These are phyloP conservation scores for Pseudoips prasinana DNA, from an alignment of 2,888 invertebrate species.

Conservation along the genomic window DNA sequence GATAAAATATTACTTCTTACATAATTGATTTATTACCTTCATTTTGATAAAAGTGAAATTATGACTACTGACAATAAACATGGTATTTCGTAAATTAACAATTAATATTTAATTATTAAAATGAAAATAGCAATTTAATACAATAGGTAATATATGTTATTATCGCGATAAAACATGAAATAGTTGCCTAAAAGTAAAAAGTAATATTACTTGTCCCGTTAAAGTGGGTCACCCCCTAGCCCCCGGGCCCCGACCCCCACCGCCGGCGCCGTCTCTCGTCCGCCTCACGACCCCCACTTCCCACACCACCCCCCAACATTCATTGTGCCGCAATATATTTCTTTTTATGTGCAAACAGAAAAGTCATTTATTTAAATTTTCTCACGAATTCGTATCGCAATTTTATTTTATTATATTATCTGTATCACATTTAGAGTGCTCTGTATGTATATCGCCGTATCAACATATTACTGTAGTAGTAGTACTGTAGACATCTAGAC, in stretches of 20 bases:
- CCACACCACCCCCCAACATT: slow-evolving; percentile 74
- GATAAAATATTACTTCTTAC: too few relatives aligned
- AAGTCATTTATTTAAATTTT: slow-evolving; percentile 83
- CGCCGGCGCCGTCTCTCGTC: slow-evolving; percentile 57
- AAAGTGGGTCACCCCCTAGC: slow-evolving; percentile 79
- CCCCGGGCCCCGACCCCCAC: slow-evolving; percentile 37
- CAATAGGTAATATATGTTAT: slow-evolving; percentile 63
- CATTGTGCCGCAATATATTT: slow-evolving; percentile 83
- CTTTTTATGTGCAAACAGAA: slow-evolving; percentile 83
- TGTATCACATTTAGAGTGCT: slow-evolving; percentile 77
- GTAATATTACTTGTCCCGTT: slow-evolving; percentile 82
- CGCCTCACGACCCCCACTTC: slow-evolving; percentile 68
- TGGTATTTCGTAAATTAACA: too few relatives aligned
- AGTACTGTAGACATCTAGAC: slow-evolving; percentile 22
- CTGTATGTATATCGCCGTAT: slow-evolving; percentile 50
- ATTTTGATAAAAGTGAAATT: too few relatives aligned
- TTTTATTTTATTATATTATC: slow-evolving; percentile 82
- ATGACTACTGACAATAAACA: too few relatives aligned
- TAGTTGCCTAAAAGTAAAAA: slow-evolving; percentile 83
- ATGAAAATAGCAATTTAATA: slow-evolving; percentile 45
- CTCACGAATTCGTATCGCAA: slow-evolving; percentile 82
- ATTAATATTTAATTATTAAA: slow-evolving; percentile 30
- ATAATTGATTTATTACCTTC: too few relatives aligned
- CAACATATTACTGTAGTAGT: slow-evolving; percentile 34
- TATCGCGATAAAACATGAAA: slow-evolving; percentile 79